Percentiles rank a stretch among this genome's conserved stretches.
Conservation (phyloP, 2,888 invertebrate species). For the Punctoribates punctum region DNA sequence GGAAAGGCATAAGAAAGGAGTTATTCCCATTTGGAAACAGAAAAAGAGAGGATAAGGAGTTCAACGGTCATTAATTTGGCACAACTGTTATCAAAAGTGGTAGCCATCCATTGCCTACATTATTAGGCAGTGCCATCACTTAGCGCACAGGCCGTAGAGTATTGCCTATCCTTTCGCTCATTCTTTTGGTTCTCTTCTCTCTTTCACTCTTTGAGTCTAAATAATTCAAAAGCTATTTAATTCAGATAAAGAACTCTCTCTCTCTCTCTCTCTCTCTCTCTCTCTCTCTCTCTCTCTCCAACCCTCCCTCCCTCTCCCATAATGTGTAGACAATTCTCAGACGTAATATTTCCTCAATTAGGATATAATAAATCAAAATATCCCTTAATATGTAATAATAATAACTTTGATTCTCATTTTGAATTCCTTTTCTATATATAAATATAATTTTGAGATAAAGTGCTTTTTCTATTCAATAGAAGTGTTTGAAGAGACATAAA, state of each 20-base stretch:
- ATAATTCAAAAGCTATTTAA: conserved; percentile 7
- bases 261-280: background rate
- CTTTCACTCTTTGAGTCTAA: background rate
- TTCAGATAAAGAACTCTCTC: background rate
- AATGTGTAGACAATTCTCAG: background rate
- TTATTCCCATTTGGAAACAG: conserved; percentile 24
- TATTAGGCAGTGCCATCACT: background rate
- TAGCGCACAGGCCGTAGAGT: background rate
- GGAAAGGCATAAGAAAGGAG: background rate
- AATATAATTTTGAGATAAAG: too few species aligned
- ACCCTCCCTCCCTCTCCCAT: background rate
- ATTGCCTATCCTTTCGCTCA: background rate
- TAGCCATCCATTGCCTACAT: conserved; percentile 8
- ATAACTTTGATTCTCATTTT: background rate
- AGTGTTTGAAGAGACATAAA: too few species aligned
- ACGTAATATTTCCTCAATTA: background rate
- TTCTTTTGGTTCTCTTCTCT: background rate
- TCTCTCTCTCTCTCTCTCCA: background rate
- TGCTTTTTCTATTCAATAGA: too few species aligned
- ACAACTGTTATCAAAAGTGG: conserved; percentile 31
- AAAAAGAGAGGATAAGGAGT: background rate
- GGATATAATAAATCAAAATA: background rate
- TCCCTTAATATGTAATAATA: background rate
- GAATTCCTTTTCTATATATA: background rate
- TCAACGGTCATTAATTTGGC: conserved; percentile 27